phyloP scores from a whole-genome alignment of 2,113 vertebrate species.

The Muscicapa adusta region DNA sequence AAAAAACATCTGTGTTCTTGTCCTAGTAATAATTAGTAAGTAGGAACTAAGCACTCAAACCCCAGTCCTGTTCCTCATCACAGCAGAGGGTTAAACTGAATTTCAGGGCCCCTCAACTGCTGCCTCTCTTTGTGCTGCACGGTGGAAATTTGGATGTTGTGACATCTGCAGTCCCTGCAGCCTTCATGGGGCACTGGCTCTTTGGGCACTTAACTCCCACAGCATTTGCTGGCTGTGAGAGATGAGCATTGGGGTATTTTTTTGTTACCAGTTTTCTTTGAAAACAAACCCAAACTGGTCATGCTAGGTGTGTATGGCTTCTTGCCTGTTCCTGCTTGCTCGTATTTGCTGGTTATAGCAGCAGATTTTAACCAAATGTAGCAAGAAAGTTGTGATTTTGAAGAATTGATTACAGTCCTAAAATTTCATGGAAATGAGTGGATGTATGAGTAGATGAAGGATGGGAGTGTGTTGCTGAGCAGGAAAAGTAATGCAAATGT shows the following conservation, averaged over 20 bases:
- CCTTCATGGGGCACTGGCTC: not conserved
- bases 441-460: not conserved
- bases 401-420: not conserved
- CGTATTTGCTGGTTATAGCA: not conserved
- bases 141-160: constrained; percentile 8
- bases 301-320: not conserved
- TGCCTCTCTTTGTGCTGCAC: not conserved
- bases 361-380: not conserved
- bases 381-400: not conserved
- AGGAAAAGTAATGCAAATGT: not conserved
- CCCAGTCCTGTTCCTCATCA: not conserved
- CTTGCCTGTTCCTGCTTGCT: not conserved
- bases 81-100: constrained; percentile 2
- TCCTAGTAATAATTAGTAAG: not conserved
- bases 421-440: not conserved
- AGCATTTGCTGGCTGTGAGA: not conserved
- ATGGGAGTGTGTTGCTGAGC: not conserved
- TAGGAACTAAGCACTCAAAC: not conserved
- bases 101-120: not conserved
- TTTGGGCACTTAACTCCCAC: not conserved
- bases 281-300: not conserved
- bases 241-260: not conserved
- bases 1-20: not conserved
- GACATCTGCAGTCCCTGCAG: not conserved
- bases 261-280: not conserved